Base-by-base conservation (phyloP, 2,113 vertebrate species). In the Lontra canadensis region DNA sequence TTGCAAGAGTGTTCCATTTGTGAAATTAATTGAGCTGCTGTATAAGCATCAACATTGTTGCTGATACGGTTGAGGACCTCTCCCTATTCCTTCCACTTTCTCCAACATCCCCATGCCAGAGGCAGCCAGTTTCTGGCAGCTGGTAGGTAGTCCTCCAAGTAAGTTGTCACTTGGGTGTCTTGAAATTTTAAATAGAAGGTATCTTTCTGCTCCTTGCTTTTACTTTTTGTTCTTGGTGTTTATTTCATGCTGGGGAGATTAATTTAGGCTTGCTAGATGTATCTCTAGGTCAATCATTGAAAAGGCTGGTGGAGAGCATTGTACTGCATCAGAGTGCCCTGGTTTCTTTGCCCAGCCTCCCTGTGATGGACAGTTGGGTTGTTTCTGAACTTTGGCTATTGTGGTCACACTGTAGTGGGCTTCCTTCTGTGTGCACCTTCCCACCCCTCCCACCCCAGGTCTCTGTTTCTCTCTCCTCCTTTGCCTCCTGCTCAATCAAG, bases 151-250 rank as follows among this genome's bases (percentile, higher is more conserved):
- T 25, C 47, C 76, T 65, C 44, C 44, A n/a, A 6, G 11, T 55
- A 20, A 89, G 29, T 63, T 52, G 59, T 59, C 44, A 49, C 71
- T 44, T 34, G 52, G 6, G 15, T 61, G 34, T 94, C 81, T 73
- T 39, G 47, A 71, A 73, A n/a, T 73, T 34, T 83, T 57, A 91
- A 44, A 61, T 65, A 7, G 65, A 82, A 92, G 4, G 13, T 86
- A 34, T 65, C 25, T 29, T 85, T 57, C 69, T 10, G 17, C 63
- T 88, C 36, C 47, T 90, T 88, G 89, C 85, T 90, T 88, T 91
- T 80, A 42, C 63, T 61, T 73, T 91, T 65, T 49, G 36, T 67
- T 61, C 47, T 1, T 52, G 55, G 17, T 74, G 8, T 65, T 69
- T 88, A 79, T 87, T 55, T 71, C 69, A 4, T 17, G 65, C 85